Percentiles rank a stretch among this genome's conserved stretches.
phyloP scores from a whole-genome alignment of 1,140 invertebrate species.

The Dolichoris vasculosae region DNA sequence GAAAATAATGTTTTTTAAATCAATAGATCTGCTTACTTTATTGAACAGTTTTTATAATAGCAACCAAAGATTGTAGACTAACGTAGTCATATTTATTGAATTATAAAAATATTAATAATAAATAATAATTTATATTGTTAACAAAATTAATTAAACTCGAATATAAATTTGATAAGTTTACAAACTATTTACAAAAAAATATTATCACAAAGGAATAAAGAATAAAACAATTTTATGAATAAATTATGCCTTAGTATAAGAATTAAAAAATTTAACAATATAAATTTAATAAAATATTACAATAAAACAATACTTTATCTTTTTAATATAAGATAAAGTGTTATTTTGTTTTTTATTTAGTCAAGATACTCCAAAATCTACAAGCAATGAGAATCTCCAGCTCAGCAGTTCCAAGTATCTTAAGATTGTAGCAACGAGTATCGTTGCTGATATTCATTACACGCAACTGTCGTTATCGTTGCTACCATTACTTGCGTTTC shows the following conservation, averaged over 20 bases:
- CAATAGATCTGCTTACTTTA: background rate
- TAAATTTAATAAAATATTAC: too few species aligned
- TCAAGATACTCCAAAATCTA: background rate
- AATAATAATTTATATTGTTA: too few species aligned
- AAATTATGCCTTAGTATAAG: too few species aligned
- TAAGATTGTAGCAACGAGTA: background rate
- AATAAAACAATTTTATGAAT: too few species aligned
- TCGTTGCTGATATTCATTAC: conserved; percentile 2
- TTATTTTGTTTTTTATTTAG: background rate
- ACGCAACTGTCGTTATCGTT: background rate
- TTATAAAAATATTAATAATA: too few species aligned
- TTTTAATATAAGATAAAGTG: background rate
- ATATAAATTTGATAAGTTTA: too few species aligned
- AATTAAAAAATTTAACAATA: too few species aligned
- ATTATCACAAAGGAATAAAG: too few species aligned
- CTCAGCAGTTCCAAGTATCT: background rate
- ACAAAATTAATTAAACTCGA: too few species aligned
- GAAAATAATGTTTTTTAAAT: background rate
- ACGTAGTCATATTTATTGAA: background rate
- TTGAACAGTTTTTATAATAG: background rate
- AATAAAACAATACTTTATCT: background rate
- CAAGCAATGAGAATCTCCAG: background rate
- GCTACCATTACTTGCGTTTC: background rate
- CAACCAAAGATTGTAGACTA: background rate
- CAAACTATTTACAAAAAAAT: too few species aligned